A percentile compares a stretch with the other conserved stretches of the same genome.
Conservation (phyloP, 1,140 invertebrate genomes). For the Belonocnema kinseyi region DNA sequence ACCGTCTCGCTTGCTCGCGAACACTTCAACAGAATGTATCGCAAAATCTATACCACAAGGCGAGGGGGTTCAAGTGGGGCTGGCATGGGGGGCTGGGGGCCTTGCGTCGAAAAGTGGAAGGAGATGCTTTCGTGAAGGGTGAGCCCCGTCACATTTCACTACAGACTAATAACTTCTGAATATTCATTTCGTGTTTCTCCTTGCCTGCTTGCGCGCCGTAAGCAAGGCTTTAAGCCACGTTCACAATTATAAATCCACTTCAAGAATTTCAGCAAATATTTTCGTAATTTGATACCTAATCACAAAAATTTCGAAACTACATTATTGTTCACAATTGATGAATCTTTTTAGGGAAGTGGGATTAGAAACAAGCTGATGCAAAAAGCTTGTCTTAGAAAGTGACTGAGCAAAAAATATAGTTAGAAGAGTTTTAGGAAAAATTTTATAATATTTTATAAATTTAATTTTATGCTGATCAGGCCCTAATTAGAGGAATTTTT, state of each 20-base stretch:
- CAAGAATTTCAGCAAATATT: conserved; percentile 54
- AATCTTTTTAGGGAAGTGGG: no score
- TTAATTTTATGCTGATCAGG: no score
- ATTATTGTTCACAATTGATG: no score
- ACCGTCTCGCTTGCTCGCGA: conserved; percentile 57
- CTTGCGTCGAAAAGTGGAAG: conserved; percentile 60
- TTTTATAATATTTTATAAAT: no score
- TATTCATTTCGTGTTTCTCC: conserved; percentile 76
- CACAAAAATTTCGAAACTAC: conserved; percentile 41
- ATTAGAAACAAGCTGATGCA: no score
- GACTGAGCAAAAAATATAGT: no score
- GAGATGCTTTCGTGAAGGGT: conserved; percentile 69
- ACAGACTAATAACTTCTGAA: conserved; percentile 77
- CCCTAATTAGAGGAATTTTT: no score
- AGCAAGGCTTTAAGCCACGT: conserved; percentile 72
- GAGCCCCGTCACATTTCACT: conserved; percentile 76
- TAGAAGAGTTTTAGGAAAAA: no score
- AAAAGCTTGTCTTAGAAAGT: no score
- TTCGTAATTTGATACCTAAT: conserved; percentile 49
- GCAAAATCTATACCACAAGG: conserved; percentile 71
- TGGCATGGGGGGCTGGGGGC: conserved; percentile 46
- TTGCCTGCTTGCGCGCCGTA: conserved; percentile 66
- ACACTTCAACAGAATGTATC: conserved; percentile 71
- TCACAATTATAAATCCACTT: conserved; percentile 56
- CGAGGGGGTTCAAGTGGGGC: conserved; percentile 47